Evolutionary conservation across 2,113 vertebrate species (phyloP).

Genomic region (Odontesthes bonariensis): DNA sequence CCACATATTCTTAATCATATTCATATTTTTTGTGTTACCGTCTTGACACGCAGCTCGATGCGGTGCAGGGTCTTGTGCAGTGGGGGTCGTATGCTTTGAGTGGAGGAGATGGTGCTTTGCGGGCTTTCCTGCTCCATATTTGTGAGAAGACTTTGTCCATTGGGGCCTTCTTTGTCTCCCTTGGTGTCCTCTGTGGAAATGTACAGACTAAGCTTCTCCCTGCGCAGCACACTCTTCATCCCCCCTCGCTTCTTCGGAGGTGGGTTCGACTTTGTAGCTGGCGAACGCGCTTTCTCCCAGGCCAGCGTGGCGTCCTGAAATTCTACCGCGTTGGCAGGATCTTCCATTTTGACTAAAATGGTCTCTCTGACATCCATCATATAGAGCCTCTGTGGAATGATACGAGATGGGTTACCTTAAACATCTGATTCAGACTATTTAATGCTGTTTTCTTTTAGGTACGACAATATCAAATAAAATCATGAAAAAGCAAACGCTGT

Average conservation of each 20-base stretch:
- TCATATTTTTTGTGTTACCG: slow-evolving; percentile 64
- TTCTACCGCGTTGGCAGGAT: slow-evolving; percentile 78
- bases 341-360: slow-evolving; percentile 72
- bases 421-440: background rate
- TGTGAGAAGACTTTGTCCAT: slow-evolving; percentile 78
- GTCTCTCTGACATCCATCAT: slow-evolving; percentile 83
- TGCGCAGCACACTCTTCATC: slow-evolving; percentile 74
- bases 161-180: slow-evolving; percentile 67
- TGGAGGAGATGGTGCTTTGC: slow-evolving; percentile 83
- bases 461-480: background rate
- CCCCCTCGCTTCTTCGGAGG: slow-evolving; percentile 62
- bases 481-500: background rate
- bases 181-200: slow-evolving; percentile 76
- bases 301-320: slow-evolving; percentile 82
- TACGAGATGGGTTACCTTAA: background rate
- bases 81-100: slow-evolving; percentile 76
- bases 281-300: slow-evolving; percentile 79
- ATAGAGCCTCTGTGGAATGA: slow-evolving; percentile 80
- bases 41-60: slow-evolving; percentile 79
- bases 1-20: too few species aligned
- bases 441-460: background rate
- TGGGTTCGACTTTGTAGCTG: slow-evolving; percentile 15
- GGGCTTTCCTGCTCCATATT: slow-evolving; percentile 86
- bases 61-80: slow-evolving; percentile 82
- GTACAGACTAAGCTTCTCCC: slow-evolving; percentile 81